Conservation (phyloP, 2,797 vertebrate genomes). For the Silurus lanzhouensis region DNA sequence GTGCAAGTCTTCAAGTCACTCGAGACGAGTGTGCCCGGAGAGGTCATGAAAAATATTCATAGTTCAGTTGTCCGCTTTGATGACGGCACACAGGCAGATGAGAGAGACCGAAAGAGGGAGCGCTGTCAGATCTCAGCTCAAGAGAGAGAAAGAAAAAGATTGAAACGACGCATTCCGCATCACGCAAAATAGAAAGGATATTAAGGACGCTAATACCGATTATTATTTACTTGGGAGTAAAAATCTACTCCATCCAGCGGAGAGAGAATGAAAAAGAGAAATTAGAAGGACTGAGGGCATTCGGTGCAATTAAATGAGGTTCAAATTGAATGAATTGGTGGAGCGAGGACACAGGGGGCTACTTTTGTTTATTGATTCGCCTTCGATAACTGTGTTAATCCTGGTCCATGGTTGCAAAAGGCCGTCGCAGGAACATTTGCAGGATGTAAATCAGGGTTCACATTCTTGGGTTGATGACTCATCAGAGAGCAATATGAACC, state of each 20-base stretch:
- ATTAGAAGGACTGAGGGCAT: too few relatives aligned
- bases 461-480: too few relatives aligned
- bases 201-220: background rate
- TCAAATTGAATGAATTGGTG: background rate
- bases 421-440: background rate
- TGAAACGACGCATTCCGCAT: background rate
- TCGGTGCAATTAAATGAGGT: background rate
- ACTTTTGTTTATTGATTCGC: background rate
- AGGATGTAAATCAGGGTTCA: background rate
- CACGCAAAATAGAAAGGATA: background rate
- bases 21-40: constrained; percentile 31
- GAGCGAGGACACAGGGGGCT: background rate
- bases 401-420: background rate
- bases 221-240: background rate
- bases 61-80: constrained; percentile 43
- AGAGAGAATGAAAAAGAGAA: background rate
- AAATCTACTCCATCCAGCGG: background rate
- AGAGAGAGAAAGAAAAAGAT: background rate
- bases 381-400: background rate
- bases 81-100: constrained; percentile 2
- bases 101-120: constrained; percentile 5
- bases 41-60: constrained; percentile 39
- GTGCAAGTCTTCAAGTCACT: constrained; percentile 18
- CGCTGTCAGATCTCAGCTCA: background rate
- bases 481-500: too few relatives aligned